phyloP scores from a whole-genome alignment of 2,888 invertebrate species.

The Doris montereyensis region DNA sequence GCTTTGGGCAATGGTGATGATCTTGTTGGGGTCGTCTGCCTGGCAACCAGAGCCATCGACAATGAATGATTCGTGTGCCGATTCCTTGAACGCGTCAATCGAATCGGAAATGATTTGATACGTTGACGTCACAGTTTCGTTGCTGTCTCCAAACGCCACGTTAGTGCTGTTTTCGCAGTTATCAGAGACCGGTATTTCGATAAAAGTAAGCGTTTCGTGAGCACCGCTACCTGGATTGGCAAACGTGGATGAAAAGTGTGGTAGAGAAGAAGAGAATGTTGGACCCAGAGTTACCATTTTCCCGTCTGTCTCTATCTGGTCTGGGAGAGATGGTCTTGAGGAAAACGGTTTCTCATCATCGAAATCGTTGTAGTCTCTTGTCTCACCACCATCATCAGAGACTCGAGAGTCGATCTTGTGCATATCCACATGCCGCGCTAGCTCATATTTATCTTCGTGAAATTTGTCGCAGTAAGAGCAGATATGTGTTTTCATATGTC shows the following conservation, averaged over 20 bases:
- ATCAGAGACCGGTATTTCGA: slow-evolving; percentile 6
- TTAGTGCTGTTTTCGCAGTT: neutral
- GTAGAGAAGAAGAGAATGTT: neutral
- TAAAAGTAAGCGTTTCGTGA: slow-evolving; percentile 14
- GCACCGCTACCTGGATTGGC: slow-evolving; percentile 1
- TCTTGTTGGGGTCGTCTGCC: slow-evolving; percentile 28
- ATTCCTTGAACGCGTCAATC: slow-evolving; percentile 20
- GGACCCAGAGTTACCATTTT: slow-evolving; percentile 13
- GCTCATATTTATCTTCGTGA: slow-evolving; percentile 36
- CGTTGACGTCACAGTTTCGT: neutral
- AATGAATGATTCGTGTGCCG: neutral
- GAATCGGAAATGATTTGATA: slow-evolving; percentile 32
- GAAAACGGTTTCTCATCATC: slow-evolving; percentile 27
- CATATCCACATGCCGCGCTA: slow-evolving; percentile 22
- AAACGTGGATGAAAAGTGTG: neutral
- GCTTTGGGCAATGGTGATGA: slow-evolving; percentile 35
- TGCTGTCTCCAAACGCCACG: neutral
- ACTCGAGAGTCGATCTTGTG: slow-evolving; percentile 21
- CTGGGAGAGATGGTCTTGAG: neutral
- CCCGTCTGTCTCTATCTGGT: neutral
- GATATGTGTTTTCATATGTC: slow-evolving; percentile 42
- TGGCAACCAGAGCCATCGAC: slow-evolving; percentile 26
- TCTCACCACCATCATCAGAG: slow-evolving; percentile 7
- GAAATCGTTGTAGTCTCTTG: slow-evolving; percentile 4
- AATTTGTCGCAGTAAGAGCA: slow-evolving; percentile 37